These are phyloP conservation scores for Euclidia mi DNA, from an alignment of 2,888 invertebrate species.

Conservation along the genomic window DNA sequence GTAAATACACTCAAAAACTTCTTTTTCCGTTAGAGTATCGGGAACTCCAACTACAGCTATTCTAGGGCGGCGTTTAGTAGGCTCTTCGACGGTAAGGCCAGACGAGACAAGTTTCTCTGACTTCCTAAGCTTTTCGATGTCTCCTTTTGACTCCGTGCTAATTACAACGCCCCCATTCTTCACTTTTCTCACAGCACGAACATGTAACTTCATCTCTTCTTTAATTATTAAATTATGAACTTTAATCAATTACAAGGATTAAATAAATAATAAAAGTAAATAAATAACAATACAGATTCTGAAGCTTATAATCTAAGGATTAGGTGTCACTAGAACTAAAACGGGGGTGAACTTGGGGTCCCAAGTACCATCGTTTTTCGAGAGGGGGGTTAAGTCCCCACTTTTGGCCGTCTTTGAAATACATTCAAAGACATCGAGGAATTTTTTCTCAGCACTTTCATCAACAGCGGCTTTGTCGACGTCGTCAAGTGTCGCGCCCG, in stretches of 20 bases:
- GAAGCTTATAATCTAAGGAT: constrained; percentile 52
- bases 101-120: too few species aligned
- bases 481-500: constrained; percentile 68
- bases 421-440: constrained; percentile 71
- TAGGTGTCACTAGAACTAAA: constrained; percentile 75
- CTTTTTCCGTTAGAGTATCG: too few species aligned
- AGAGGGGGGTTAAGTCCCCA: constrained; percentile 74
- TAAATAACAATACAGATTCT: constrained; percentile 39
- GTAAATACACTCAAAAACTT: too few species aligned
- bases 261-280: constrained; percentile 30
- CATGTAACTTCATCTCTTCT: too few species aligned
- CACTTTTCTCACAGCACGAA: too few species aligned
- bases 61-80: too few species aligned
- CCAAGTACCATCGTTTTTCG: constrained; percentile 76
- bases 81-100: too few species aligned
- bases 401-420: constrained; percentile 76
- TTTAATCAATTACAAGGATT: background rate
- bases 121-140: too few species aligned
- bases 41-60: too few species aligned
- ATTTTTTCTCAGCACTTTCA: constrained; percentile 66
- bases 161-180: too few species aligned
- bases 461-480: constrained; percentile 70
- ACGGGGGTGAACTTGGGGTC: constrained; percentile 77
- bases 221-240: too few species aligned
- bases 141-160: too few species aligned